Conservation (phyloP, 2,888 invertebrate species). For the Callosobruchus maculatus region DNA sequence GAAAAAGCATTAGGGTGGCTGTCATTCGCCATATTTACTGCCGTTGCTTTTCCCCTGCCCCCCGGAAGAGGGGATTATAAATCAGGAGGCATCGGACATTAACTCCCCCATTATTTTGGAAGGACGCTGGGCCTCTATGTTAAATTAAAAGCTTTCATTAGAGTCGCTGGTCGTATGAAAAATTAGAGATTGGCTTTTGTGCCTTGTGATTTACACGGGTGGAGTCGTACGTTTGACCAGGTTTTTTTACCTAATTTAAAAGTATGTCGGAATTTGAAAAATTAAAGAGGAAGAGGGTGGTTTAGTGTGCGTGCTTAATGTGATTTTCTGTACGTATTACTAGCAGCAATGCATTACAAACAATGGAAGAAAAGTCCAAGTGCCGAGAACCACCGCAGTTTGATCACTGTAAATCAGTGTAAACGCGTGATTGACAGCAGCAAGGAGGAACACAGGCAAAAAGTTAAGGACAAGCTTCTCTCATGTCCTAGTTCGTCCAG, state of each 20-base stretch:
- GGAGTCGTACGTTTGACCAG: neutral
- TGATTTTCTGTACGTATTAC: no score
- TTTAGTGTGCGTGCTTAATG: no score
- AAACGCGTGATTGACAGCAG: no score
- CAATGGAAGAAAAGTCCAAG: no score
- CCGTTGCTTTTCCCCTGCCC: neutral
- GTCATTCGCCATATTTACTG: neutral
- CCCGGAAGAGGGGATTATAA: neutral
- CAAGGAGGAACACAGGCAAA: no score
- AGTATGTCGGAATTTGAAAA: neutral
- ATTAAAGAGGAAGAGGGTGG: no score
- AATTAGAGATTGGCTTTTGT: conserved; percentile 22
- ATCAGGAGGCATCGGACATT: conserved; percentile 17
- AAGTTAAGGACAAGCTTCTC: no score
- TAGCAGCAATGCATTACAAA: no score
- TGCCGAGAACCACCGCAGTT: no score
- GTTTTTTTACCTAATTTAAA: neutral
- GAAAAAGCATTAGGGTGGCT: neutral
- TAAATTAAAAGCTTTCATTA: conserved; percentile 31
- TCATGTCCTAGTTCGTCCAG: no score
- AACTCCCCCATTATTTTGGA: conserved; percentile 39
- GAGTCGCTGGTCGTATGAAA: conserved; percentile 17
- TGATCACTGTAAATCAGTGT: no score
- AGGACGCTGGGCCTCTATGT: conserved; percentile 21
- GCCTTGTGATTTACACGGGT: neutral